These are phyloP conservation scores for Scolopax mira DNA, from an alignment of 2,113 vertebrate species.

Conservation along the genomic window DNA sequence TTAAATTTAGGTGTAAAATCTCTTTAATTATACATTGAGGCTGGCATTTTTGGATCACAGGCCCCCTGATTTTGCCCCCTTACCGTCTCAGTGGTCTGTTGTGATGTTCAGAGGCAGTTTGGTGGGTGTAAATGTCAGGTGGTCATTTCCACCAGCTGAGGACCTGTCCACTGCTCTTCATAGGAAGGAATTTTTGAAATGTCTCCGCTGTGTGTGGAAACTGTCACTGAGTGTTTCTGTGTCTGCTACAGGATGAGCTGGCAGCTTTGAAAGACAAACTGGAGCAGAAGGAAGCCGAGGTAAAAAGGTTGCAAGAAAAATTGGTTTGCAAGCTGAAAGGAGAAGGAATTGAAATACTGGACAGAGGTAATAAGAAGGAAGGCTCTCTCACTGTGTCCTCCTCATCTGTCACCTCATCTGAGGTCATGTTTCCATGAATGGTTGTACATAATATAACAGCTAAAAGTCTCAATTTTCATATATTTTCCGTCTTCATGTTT, in stretches of 20 bases:
- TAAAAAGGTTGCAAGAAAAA: conserved; percentile 86
- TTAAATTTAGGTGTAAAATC: background rate
- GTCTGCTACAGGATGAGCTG: conserved; percentile 86
- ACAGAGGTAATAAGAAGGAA: conserved; percentile 81
- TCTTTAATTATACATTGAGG: background rate
- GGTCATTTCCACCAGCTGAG: background rate
- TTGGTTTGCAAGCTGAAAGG: conserved; percentile 76
- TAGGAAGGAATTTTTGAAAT: background rate
- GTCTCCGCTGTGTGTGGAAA: background rate
- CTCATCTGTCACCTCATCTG: background rate
- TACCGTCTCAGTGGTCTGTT: background rate
- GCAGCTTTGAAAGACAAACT: conserved; percentile 84
- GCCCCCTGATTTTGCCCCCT: background rate
- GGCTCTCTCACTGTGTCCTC: background rate
- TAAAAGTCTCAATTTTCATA: background rate
- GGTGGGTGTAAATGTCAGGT: background rate
- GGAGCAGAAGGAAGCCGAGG: conserved; percentile 86
- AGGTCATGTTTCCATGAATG: background rate
- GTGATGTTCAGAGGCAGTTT: background rate
- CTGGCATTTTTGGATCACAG: background rate
- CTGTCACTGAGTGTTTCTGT: background rate
- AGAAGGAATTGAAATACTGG: conserved; percentile 76
- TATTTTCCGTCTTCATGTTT: background rate
- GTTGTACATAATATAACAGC: background rate
- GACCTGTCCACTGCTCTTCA: background rate